Conservation (phyloP, 2,797 vertebrate genomes). For the Silurus aristotelis region DNA sequence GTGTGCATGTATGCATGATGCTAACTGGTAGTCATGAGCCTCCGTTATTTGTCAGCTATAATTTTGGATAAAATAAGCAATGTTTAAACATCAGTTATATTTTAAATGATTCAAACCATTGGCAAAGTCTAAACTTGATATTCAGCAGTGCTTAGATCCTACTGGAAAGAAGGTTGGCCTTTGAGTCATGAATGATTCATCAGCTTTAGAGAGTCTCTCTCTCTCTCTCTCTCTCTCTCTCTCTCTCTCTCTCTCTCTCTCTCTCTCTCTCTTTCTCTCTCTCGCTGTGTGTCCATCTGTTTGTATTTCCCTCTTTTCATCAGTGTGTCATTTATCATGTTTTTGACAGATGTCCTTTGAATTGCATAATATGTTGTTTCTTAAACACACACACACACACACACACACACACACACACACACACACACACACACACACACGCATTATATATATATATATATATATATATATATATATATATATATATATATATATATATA, state of each 20-base stretch:
- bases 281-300: not conserved
- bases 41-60: no score
- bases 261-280: not conserved
- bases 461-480: no score
- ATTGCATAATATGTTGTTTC: not conserved
- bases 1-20: not conserved
- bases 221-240: not conserved
- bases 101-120: not conserved
- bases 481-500: no score
- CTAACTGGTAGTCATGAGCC: not conserved
- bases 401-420: no score
- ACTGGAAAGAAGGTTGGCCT: not conserved
- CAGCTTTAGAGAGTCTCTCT: not conserved
- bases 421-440: no score
- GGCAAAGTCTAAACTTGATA: not conserved
- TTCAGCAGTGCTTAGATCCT: not conserved
- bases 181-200: constrained; percentile 10
- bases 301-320: not conserved
- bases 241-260: not conserved
- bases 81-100: not conserved
- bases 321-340: not conserved
- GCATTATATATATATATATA: no score
- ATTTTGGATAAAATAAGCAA: not conserved
- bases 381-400: no score
- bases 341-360: constrained; percentile 11